Base-by-base conservation (phyloP, 2,888 invertebrate species). In the Dilophus febrilis region DNA sequence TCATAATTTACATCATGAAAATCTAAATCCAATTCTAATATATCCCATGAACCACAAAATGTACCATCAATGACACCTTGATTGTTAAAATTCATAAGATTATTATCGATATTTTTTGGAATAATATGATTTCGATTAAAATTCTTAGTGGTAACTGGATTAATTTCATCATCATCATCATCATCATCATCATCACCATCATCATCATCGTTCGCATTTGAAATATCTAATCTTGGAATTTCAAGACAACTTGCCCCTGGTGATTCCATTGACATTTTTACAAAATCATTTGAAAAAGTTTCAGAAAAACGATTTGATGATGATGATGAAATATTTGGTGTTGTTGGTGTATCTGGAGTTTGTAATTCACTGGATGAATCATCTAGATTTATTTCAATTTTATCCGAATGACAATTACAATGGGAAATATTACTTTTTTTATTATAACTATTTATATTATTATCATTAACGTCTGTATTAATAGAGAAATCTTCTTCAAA, bases 321-420 rank as follows among this genome's bases (percentile, higher is more conserved):
- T 13, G 63, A 56, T 40, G 66, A 64, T 36, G 69, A 68, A 13
- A 77, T 66, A 53, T 77, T 77, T 13, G 77, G 74, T 35, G 74
- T 72, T 35, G 74, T 72, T 17, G 78, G 77, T 4, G 77, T 77
- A 49, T 77, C 77, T 8, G 77, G 77, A 4, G 77, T 77, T 49
- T 61, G 61, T 36, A 62, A 48, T 11, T 59, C 57, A 16, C 47
- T 47, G 36, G 48, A 47, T 3, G 48, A 46, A n/a, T n/a, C n/a
- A n/a, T n/a, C n/a, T n/a, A n/a, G n/a, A n/a, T n/a, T n/a, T n/a
- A n/a, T n/a, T 8, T n/a, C n/a, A n/a, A n/a, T n/a, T n/a, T n/a
- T n/a, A n/a, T n/a, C n/a, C n/a, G n/a, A n/a, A n/a, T n/a, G n/a
- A n/a, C n/a, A n/a, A n/a, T n/a, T n/a, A n/a, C n/a, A n/a, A n/a